Evolutionary conservation across 2,888 invertebrate species (phyloP).

Genomic region (Neoscelio sp.): DNA sequence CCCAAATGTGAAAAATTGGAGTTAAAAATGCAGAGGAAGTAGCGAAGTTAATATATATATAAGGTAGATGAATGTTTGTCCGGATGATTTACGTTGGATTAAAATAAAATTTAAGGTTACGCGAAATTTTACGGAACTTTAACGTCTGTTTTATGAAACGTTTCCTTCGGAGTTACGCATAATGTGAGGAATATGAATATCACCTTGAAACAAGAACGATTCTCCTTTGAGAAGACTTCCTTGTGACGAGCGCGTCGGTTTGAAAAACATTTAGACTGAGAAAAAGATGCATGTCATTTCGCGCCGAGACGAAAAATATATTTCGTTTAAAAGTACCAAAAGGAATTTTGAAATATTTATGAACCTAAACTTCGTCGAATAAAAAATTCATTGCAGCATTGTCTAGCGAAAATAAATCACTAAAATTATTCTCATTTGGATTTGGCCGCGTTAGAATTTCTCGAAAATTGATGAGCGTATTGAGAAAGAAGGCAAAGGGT

Average conservation of each 20-base stretch:
- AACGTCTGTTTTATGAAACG: slow-evolving; percentile 15
- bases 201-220: neutral
- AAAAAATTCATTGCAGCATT: too few relatives aligned
- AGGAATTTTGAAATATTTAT: too few relatives aligned
- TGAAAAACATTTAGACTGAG: neutral
- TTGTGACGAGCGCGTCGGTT: neutral
- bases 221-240: neutral
- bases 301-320: too few relatives aligned
- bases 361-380: too few relatives aligned
- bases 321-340: too few relatives aligned
- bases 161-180: neutral
- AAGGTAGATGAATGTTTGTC: slow-evolving; percentile 3
- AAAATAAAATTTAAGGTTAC: neutral
- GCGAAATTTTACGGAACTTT: slow-evolving; percentile 19
- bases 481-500: too few relatives aligned
- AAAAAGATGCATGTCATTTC: too few relatives aligned
- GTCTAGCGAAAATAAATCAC: too few relatives aligned
- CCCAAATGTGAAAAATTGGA: slow-evolving; percentile 39
- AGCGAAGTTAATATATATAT: neutral
- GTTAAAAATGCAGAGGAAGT: slow-evolving; percentile 29
- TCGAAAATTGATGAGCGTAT: too few relatives aligned
- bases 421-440: too few relatives aligned
- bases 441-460: too few relatives aligned
- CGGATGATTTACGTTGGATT: slow-evolving; percentile 32
- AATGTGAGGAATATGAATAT: neutral